These are phyloP conservation scores for Achatina immaculata DNA, from an alignment of 1,140 invertebrate species.

Conservation along the genomic window DNA sequence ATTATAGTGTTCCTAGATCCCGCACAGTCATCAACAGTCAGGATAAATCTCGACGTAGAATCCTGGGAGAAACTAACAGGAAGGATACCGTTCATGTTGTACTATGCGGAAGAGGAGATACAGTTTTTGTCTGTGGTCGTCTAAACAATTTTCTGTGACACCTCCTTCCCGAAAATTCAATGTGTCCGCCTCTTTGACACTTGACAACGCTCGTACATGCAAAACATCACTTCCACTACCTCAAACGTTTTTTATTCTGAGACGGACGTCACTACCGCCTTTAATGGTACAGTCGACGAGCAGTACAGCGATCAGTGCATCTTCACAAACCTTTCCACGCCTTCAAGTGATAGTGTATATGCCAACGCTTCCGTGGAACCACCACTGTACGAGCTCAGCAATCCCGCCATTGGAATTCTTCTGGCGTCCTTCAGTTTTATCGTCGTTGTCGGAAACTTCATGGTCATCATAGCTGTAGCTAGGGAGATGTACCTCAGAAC, in stretches of 20 bases:
- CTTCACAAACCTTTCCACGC: not conserved
- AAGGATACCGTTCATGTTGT: not conserved
- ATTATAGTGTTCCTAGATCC: no score
- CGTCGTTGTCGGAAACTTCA: conserved; percentile 88
- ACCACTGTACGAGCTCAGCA: conserved; percentile 41
- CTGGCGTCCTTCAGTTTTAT: conserved; percentile 80
- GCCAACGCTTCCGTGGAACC: conserved; percentile 24
- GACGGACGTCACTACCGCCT: not conserved
- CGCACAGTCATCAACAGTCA: no score
- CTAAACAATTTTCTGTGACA: not conserved
- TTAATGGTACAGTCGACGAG: not conserved
- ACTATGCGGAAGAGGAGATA: not conserved
- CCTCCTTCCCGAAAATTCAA: not conserved
- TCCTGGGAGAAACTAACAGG: no score
- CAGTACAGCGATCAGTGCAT: not conserved
- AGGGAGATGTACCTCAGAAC: conserved; percentile 95
- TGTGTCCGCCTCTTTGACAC: not conserved
- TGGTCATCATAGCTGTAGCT: conserved; percentile 96
- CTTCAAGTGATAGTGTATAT: conserved; percentile 17
- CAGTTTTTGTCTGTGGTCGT: not conserved
- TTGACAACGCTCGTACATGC: conserved; percentile 20
- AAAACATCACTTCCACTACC: not conserved
- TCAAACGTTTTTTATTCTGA: not conserved
- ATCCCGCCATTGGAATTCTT: conserved; percentile 56
- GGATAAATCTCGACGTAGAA: no score